These are phyloP conservation scores for Dyspetes luteomarginatus DNA, from an alignment of 2,888 invertebrate species.

Conservation along the genomic window DNA sequence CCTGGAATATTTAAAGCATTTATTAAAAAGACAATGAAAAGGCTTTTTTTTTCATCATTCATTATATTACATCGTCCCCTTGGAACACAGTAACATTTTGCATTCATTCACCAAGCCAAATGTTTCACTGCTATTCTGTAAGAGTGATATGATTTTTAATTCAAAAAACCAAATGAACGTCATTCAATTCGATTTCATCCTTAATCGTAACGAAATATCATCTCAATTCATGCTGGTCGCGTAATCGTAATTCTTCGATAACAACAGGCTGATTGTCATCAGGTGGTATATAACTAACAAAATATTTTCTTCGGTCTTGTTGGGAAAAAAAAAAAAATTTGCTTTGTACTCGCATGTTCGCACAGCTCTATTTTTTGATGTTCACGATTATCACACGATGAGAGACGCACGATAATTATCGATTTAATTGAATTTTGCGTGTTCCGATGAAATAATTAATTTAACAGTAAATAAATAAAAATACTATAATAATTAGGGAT, in stretches of 20 bases:
- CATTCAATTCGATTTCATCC: not conserved
- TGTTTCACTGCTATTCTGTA: not conserved
- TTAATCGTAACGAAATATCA: not conserved
- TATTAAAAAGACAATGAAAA: not conserved
- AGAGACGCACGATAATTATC: slow-evolving; percentile 5
- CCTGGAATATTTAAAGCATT: not conserved
- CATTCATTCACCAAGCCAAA: not conserved
- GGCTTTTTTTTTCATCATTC: not conserved
- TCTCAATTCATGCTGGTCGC: not conserved
- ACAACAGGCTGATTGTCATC: slow-evolving; percentile 37
- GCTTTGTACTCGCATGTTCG: slow-evolving; percentile 40
- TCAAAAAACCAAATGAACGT: not conserved
- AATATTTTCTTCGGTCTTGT: slow-evolving; percentile 11
- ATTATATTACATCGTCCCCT: not conserved
- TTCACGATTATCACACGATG: slow-evolving; percentile 24
- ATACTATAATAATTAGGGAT: too few relatives aligned
- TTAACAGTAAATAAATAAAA: too few relatives aligned
- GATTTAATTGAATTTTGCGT: not conserved
- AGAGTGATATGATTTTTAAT: not conserved
- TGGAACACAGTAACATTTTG: not conserved
- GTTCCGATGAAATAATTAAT: too few relatives aligned
- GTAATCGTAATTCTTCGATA: slow-evolving; percentile 26
- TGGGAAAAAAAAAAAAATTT: slow-evolving; percentile 16
- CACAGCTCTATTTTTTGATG: slow-evolving; percentile 14
- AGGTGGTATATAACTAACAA: slow-evolving; percentile 42